These are phyloP conservation scores for Pedicia rivosa DNA, from an alignment of 2,888 invertebrate genomes.

Conservation along the genomic window DNA sequence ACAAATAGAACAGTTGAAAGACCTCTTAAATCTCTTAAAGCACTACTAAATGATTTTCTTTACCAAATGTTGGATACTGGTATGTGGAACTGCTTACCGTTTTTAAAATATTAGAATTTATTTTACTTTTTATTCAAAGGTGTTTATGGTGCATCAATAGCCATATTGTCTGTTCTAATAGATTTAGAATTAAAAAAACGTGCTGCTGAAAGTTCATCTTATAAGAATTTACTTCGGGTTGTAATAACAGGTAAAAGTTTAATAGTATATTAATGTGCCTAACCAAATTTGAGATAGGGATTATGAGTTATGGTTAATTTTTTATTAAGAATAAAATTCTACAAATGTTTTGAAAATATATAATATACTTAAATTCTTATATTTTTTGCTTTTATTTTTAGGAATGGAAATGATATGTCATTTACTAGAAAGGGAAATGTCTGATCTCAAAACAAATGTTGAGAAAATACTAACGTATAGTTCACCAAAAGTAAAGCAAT, in stretches of 20 bases:
- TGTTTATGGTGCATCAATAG: constrained; percentile 41
- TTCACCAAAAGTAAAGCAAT: constrained; percentile 42
- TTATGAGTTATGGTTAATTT: too few relatives aligned
- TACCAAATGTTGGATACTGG: constrained; percentile 36
- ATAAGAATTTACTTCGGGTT: constrained; percentile 19
- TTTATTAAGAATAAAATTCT: too few relatives aligned
- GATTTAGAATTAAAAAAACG: constrained; percentile 45
- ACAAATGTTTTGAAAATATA: too few relatives aligned
- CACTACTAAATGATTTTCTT: constrained; percentile 33
- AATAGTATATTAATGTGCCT: too few relatives aligned
- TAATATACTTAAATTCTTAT: constrained; percentile 20
- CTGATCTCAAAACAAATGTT: constrained; percentile 23
- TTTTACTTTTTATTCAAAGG: too few relatives aligned
- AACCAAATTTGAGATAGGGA: background rate
- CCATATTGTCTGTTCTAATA: constrained; percentile 41
- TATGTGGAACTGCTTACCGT: too few relatives aligned
- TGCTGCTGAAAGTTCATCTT: constrained; percentile 30
- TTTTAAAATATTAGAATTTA: constrained; percentile 15
- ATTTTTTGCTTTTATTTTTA: too few relatives aligned
- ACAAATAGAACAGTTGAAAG: constrained; percentile 17
- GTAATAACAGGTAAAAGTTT: constrained; percentile 15
- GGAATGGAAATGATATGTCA: constrained; percentile 34
- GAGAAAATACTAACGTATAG: constrained; percentile 8
- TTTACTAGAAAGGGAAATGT: constrained; percentile 36
- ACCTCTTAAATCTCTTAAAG: constrained; percentile 29